These are phyloP conservation scores for Arge pagana DNA, from an alignment of 2,888 invertebrate genomes.

Conservation along the genomic window DNA sequence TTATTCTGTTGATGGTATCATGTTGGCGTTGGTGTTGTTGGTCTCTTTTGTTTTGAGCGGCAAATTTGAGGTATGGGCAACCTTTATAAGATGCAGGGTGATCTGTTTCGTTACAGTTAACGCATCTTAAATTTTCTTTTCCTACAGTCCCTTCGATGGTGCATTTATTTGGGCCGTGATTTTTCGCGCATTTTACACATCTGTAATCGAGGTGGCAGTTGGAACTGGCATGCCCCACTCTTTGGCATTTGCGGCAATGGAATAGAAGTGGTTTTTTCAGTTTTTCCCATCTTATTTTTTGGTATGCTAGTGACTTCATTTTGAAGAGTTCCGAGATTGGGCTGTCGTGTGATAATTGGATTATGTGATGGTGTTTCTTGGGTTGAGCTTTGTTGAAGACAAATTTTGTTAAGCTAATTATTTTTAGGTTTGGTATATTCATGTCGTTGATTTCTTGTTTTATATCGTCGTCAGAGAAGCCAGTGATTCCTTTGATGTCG, in stretches of 20 bases:
- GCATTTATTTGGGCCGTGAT: constrained; percentile 13
- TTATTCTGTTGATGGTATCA: no score
- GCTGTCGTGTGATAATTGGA: constrained; percentile 13
- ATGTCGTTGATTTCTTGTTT: constrained; percentile 5
- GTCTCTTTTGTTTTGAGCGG: no score
- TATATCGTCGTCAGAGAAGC: constrained; percentile 1
- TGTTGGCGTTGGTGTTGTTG: no score
- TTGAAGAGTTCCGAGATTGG: not conserved
- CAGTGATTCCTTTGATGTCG: constrained; percentile 8
- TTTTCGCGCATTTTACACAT: constrained; percentile 20
- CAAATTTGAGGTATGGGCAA: constrained; percentile 19
- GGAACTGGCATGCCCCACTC: constrained; percentile 13
- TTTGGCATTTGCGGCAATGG: constrained; percentile 25
- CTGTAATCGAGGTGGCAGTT: constrained; percentile 15
- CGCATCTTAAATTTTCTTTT: constrained; percentile 4
- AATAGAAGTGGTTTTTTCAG: constrained; percentile 5
- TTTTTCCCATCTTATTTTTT: constrained; percentile 17
- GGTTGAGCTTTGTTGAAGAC: not conserved
- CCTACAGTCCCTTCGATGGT: not conserved
- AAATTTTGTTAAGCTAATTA: constrained; percentile 1
- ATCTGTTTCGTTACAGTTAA: constrained; percentile 8
- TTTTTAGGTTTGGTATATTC: not conserved
- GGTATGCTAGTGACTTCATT: constrained; percentile 10
- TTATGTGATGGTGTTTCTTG: not conserved
- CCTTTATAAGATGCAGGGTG: constrained; percentile 23